Evolutionary conservation across 2,113 vertebrate genomes (phyloP).

Genomic region (Salvelinus alpinus): DNA sequence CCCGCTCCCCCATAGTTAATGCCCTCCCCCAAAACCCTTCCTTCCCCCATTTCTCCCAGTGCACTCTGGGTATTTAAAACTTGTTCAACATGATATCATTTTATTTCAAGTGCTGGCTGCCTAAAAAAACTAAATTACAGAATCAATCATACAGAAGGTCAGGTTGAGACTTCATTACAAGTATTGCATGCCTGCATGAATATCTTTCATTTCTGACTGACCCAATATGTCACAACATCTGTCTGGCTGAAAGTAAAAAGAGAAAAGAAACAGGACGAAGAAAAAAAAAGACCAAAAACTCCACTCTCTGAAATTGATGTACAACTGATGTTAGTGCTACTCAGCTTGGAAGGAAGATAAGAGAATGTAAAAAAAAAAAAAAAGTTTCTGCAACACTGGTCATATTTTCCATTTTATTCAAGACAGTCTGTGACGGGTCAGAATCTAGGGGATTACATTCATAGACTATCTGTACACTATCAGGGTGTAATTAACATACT

Average conservation of each 20-base stretch:
- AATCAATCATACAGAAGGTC: constrained; percentile 99
- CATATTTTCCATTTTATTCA: constrained; percentile 81
- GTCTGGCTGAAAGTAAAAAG: constrained; percentile 80
- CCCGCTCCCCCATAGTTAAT: constrained; percentile 62
- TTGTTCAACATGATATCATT: constrained; percentile 99
- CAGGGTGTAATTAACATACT: constrained; percentile 48
- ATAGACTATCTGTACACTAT: constrained; percentile 65
- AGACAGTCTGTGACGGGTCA: constrained; percentile 70
- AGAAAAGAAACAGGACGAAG: constrained; percentile 50
- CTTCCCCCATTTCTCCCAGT: constrained; percentile 77
- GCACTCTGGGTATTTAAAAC: constrained; percentile 99
- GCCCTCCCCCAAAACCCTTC: constrained; percentile 16
- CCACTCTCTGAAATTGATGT: constrained; percentile 99
- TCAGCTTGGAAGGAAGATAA: constrained; percentile 94
- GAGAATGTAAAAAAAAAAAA: constrained; percentile 74
- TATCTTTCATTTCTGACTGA: constrained; percentile 99
- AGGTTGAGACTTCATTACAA: constrained; percentile 99
- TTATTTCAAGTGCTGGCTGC: constrained; percentile 95
- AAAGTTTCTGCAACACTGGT: constrained; percentile 77
- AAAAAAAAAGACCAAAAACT: constrained; percentile 72
- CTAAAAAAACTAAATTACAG: constrained; percentile 99
- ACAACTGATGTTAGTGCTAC: constrained; percentile 97
- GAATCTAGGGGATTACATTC: constrained; percentile 75
- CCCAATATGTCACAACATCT: constrained; percentile 99
- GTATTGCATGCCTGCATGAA: constrained; percentile 99